phyloP scores from a whole-genome alignment of 1,140 invertebrate genomes.

The Pachypeltis micranthus region DNA sequence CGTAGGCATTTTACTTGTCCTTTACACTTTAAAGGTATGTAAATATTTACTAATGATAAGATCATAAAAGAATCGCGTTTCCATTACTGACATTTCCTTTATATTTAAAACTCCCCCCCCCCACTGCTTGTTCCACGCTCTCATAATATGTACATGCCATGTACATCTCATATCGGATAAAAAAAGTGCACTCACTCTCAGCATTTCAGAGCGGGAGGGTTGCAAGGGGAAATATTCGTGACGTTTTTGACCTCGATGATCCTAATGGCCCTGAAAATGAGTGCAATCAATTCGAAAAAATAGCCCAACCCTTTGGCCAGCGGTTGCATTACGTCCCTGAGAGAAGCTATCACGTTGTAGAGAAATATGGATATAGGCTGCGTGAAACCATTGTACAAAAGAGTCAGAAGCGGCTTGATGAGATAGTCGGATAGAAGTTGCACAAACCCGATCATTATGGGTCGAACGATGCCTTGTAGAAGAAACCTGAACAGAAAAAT shows the following conservation, averaged over 20 bases:
- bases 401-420: slow-evolving; percentile 49
- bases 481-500: slow-evolving; percentile 37
- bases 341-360: slow-evolving; percentile 45
- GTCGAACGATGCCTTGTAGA: slow-evolving; percentile 43
- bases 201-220: no score
- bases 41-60: no score
- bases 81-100: no score
- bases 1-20: no score
- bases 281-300: slow-evolving; percentile 38
- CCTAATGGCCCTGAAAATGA: slow-evolving; percentile 38
- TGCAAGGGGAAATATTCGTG: background rate
- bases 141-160: no score
- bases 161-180: no score
- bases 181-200: no score
- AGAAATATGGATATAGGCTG: slow-evolving; percentile 49
- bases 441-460: slow-evolving; percentile 44
- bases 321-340: slow-evolving; percentile 48
- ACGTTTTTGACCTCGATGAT: slow-evolving; percentile 25
- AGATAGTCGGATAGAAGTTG: slow-evolving; percentile 52
- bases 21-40: no score
- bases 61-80: no score
- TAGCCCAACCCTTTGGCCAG: slow-evolving; percentile 41
- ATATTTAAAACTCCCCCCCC: no score
- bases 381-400: slow-evolving; percentile 48
- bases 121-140: no score